Conservation (phyloP, 1,140 invertebrate species). For the Ctenoplectra terminalis region DNA sequence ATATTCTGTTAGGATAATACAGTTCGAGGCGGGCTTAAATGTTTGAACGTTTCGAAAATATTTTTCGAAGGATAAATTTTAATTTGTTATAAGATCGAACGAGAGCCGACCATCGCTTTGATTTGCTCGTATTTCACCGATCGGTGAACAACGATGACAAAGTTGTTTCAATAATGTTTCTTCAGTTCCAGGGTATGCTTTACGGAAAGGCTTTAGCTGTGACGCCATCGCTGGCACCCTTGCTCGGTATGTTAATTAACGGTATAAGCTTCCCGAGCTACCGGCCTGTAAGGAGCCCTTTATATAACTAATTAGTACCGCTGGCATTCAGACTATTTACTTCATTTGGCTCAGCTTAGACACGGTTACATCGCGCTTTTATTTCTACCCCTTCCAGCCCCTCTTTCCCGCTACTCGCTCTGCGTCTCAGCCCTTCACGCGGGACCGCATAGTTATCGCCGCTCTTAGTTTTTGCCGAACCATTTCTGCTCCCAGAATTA, state of each 20-base stretch:
- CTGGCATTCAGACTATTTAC: constrained; percentile 76
- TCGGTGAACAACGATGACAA: constrained; percentile 59
- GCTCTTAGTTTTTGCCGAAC: constrained; percentile 30
- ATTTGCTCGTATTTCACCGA: constrained; percentile 23
- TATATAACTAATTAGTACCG: constrained; percentile 79
- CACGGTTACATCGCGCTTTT: constrained; percentile 52
- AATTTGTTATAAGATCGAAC: background rate
- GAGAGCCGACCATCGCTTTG: too few species aligned
- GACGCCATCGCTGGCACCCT: constrained; percentile 63
- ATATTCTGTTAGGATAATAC: too few species aligned
- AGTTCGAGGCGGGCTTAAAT: too few species aligned
- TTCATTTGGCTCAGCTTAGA: constrained; percentile 71
- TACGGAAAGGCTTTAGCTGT: constrained; percentile 52
- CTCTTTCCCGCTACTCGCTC: background rate
- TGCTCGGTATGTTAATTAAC: constrained; percentile 81
- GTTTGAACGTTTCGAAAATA: too few species aligned
- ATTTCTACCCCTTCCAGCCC: background rate
- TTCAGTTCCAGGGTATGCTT: constrained; percentile 43
- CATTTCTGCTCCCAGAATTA: constrained; percentile 14
- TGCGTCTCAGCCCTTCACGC: background rate
- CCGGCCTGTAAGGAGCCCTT: constrained; percentile 71
- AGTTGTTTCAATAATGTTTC: constrained; percentile 67
- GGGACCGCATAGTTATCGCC: background rate
- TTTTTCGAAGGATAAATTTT: too few species aligned
- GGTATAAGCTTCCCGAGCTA: constrained; percentile 77